Conservation (phyloP, 2,797 vertebrate genomes). For the Steatocranus sp. region DNA sequence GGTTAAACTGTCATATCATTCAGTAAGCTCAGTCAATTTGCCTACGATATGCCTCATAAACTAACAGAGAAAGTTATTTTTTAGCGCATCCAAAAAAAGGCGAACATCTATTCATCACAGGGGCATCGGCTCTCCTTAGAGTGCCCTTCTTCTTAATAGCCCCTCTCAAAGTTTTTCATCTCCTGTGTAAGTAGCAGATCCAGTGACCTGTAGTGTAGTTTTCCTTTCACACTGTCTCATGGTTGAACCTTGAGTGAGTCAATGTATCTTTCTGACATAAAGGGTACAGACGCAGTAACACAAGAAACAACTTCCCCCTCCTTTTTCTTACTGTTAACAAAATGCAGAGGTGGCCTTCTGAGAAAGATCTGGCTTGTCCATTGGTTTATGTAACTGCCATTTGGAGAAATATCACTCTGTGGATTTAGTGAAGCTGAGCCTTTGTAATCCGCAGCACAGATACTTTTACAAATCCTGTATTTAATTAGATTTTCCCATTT, state of each 20-base stretch:
- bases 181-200: neutral
- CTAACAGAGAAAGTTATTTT: constrained; percentile 22
- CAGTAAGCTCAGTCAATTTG: constrained; percentile 27
- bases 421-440: constrained; percentile 67
- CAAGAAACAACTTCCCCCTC: neutral
- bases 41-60: constrained; percentile 41
- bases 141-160: constrained; percentile 35
- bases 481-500: constrained; percentile 76
- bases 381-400: constrained; percentile 54
- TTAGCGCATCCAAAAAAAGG: constrained; percentile 20
- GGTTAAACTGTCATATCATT: constrained; percentile 22
- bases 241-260: neutral
- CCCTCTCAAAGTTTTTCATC: constrained; percentile 2
- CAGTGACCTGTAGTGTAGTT: neutral
- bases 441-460: constrained; percentile 73
- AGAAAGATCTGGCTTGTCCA: constrained; percentile 31
- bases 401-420: constrained; percentile 55
- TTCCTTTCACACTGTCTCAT: neutral
- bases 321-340: neutral
- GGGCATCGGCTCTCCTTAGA: neutral
- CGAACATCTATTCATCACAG: constrained; percentile 27
- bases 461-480: constrained; percentile 77
- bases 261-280: neutral
- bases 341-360: constrained; percentile 26
- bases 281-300: neutral